Conservation (phyloP, 2,113 vertebrate genomes). For the Urocynchramus pylzowi region DNA sequence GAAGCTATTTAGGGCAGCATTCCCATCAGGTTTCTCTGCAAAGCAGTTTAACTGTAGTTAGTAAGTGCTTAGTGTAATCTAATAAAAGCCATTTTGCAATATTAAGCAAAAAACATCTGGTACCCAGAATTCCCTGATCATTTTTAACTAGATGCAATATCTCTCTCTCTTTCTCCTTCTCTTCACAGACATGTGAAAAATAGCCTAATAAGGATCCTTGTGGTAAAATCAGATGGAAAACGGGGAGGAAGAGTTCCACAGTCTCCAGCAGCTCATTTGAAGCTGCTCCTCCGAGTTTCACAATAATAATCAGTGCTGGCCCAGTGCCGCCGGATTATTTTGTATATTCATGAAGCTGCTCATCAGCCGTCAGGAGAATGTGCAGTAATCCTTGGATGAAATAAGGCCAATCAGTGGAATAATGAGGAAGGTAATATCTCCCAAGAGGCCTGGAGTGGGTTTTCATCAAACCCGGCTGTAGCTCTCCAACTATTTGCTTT, state of each 20-base stretch:
- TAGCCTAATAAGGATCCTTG: slow-evolving; percentile 83
- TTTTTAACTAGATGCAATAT: slow-evolving; percentile 84
- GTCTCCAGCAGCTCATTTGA: slow-evolving; percentile 80
- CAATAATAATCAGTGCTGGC: slow-evolving; percentile 86
- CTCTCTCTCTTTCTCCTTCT: slow-evolving; percentile 75
- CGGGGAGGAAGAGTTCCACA: slow-evolving; percentile 74
- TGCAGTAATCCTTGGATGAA: slow-evolving; percentile 91
- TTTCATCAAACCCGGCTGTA: slow-evolving; percentile 89
- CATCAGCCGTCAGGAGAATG: slow-evolving; percentile 87
- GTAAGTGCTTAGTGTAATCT: slow-evolving; percentile 84
- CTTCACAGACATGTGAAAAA: slow-evolving; percentile 82
- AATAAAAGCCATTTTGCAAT: slow-evolving; percentile 88
- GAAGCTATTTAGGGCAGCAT: slow-evolving; percentile 78
- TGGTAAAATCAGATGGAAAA: slow-evolving; percentile 83
- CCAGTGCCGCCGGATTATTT: slow-evolving; percentile 84
- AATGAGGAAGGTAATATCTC: slow-evolving; percentile 91
- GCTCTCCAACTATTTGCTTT: slow-evolving; percentile 96
- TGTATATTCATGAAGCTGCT: slow-evolving; percentile 89
- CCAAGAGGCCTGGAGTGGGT: slow-evolving; percentile 85
- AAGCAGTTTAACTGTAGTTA: slow-evolving; percentile 86
- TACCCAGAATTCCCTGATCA: slow-evolving; percentile 86
- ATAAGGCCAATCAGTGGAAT: slow-evolving; percentile 90
- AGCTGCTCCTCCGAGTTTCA: slow-evolving; percentile 77
- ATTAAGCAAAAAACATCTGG: slow-evolving; percentile 89
- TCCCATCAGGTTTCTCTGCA: slow-evolving; percentile 78